Evolutionary conservation across 2,113 vertebrate species (phyloP), one percentile per base, ranked within the genome.

Genomic region (Platysteira castanea): DNA sequence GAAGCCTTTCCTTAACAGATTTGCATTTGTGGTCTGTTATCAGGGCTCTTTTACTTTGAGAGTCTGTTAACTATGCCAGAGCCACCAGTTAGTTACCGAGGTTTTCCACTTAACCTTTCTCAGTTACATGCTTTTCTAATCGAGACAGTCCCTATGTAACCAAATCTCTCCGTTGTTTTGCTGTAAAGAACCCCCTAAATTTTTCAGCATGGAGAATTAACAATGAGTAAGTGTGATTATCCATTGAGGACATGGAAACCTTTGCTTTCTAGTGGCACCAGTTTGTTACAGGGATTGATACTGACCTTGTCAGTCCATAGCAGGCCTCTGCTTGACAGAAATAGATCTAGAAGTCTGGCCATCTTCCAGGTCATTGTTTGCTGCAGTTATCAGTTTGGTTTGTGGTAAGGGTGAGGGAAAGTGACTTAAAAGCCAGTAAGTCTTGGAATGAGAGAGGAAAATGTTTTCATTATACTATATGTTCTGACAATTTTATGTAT

Each of bases 321-420:
- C 2, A 3, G 63, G 31, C 44, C 77, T 54, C 20, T 0, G 10
- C 80, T 78, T 76, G 39, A 81, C 74, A 91, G 49, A 96, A 94
- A 87, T 92, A 89, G 87, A 92, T 39, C 59, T 68, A 8, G 60
- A 79, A 74, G 47, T 74, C 78, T 95, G 93, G 82, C 71, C 0
- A 0, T 41, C 33, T 77, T 93, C 87, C 89, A 94, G 79, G 54
- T 77, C 59, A 67, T 91, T 97, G 91, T 86, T 95, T 90, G 79
- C 79, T 74, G 59, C 71, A 50, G 77, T 95, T 93, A 84, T 74
- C 76, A 9, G 56, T 89, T 84, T 87, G 60, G 54, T 65, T 86
- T 86, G 78, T 76, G 49, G 24, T 84, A 74, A 68, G 56, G 73
- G 41, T 2, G 2, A 89, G 64, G n/a, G 74, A 93, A 95, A 96